Evolutionary conservation across 1,140 invertebrate genomes (phyloP), one percentile per base, ranked within the genome.

Genomic region (Halictus rubicundus): DNA sequence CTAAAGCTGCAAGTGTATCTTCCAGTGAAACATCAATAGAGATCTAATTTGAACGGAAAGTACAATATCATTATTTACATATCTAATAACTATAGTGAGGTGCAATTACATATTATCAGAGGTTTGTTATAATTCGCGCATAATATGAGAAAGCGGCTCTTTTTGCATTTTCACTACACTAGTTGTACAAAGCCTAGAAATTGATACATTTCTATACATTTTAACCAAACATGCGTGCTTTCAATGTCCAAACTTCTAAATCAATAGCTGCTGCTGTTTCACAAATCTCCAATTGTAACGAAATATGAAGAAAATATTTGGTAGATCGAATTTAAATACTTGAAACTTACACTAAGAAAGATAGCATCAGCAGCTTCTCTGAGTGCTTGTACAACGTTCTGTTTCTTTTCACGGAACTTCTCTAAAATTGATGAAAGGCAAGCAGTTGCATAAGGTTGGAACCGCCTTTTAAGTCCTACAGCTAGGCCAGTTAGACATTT

Each of bases 361-460:
- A 98, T 95, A 12, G 97, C 97, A 94, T 99, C 99, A 49, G 97
- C 96, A n/a, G 97, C 97, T 83, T 99, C 98, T 54, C 97, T 93
- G 23, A 99, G 93, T 1, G 96, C 95, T 49, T 94, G 89, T 0
- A 99, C 97, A 65, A 99, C 98, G 91, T 96, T 97, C 54, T 95
- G 94, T 89, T 99, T 99, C 93, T 99, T 99, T 92, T 99, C 99
- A 89, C 98, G 99, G 89, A 99, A 99, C 93, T 99, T 99, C 87
- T 99, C 98, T 12, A 99, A 91, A 32, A 98, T 94, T 0, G 96
- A 95, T 2, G 97, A 94, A 12, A 99, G 93, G 88, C 97, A 96
- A 42, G 96, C 94, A n/a, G 94, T 88, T 0, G 98, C 96, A 94
- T 99, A 99, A 0, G 96, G 95, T 16, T 95, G 94, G 92, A 99